These are phyloP conservation scores for Sebastes iracundus DNA, from an alignment of 2,797 vertebrate genomes.

Conservation along the genomic window DNA sequence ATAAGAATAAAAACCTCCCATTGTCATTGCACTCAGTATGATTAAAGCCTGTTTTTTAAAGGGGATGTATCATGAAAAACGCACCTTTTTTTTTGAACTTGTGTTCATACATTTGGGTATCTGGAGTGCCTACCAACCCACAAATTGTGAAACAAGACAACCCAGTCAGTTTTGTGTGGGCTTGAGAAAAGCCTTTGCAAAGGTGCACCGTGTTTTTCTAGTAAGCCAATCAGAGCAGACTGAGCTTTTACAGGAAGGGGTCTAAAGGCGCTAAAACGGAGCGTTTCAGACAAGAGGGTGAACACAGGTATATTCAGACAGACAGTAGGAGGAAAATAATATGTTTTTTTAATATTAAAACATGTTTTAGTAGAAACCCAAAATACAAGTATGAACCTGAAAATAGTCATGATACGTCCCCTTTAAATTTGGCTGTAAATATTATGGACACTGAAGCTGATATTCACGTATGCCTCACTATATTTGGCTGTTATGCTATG, in stretches of 20 bases:
- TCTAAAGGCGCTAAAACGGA: not conserved
- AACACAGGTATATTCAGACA: not conserved
- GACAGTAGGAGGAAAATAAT: not conserved
- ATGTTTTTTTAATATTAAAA: not conserved
- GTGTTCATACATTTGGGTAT: no score
- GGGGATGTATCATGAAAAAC: not conserved
- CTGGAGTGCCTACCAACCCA: no score
- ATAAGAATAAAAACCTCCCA: not conserved
- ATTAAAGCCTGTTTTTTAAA: constrained; percentile 18
- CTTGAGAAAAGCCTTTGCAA: not conserved
- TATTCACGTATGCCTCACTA: constrained; percentile 9
- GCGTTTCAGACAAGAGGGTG: no score
- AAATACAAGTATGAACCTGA: not conserved
- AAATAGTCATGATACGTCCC: not conserved
- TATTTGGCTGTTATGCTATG: constrained; percentile 16
- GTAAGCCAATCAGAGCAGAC: not conserved
- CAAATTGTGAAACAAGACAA: no score
- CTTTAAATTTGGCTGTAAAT: constrained; percentile 40
- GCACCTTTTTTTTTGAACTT: no score
- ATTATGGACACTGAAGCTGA: not conserved
- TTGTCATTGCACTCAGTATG: not conserved
- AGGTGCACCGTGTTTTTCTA: not conserved
- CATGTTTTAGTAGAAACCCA: not conserved
- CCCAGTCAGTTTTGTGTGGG: no score
- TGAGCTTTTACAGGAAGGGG: no score